phyloP scores from a whole-genome alignment of 2,113 vertebrate species.

The Tangachromis dhanisi region DNA sequence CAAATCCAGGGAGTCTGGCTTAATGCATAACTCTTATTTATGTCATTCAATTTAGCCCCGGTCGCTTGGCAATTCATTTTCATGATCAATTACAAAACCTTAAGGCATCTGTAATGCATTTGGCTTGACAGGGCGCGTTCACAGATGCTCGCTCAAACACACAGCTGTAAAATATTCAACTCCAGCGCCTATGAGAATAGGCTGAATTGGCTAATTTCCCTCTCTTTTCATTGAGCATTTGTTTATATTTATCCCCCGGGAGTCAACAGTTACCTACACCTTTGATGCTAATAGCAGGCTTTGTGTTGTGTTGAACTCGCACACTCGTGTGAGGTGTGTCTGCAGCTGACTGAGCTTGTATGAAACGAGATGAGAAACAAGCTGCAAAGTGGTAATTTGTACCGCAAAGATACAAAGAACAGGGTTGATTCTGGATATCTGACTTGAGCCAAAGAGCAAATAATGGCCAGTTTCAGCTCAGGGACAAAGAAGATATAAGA shows the following conservation, averaged over 20 bases:
- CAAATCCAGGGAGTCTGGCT: conserved; percentile 42
- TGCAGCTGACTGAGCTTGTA: background rate
- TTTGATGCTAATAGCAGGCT: conserved; percentile 45
- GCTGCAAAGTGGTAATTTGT: background rate
- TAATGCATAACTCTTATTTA: conserved; percentile 71
- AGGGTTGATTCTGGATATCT: background rate
- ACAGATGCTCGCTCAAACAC: conserved; percentile 10
- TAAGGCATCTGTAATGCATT: conserved; percentile 65
- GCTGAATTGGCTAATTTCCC: conserved; percentile 26
- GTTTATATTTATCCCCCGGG: conserved; percentile 40
- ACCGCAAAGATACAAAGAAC: background rate
- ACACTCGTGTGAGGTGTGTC: conserved; percentile 8
- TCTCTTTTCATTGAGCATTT: conserved; percentile 23
- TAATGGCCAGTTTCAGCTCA: background rate
- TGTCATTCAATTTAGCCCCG: conserved; percentile 70
- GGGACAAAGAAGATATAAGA: background rate
- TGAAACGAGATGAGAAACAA: background rate
- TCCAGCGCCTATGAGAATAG: conserved; percentile 7
- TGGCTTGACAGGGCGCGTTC: conserved; percentile 40
- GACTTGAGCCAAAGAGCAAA: background rate
- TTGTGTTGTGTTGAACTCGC: background rate
- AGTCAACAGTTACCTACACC: conserved; percentile 53
- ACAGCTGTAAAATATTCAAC: conserved; percentile 37
- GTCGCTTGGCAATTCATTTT: conserved; percentile 66
- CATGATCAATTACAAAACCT: conserved; percentile 75